Evolutionary conservation across 2,113 vertebrate genomes (phyloP), one percentile per base, ranked within the genome.

Genomic region (Atherinomorus stipes): DNA sequence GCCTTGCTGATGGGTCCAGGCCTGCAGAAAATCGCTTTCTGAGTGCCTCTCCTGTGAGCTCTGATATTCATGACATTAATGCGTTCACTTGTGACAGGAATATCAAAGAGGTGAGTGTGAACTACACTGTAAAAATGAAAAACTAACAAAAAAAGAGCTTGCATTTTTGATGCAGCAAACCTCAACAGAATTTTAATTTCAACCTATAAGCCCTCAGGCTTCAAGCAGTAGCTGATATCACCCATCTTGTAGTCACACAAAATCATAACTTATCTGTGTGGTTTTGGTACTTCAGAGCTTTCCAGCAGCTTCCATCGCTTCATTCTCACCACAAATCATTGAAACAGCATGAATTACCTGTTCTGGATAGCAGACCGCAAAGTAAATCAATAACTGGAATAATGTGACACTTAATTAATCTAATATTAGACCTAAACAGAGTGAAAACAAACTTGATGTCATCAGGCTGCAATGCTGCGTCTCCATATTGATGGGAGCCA

Each of bases 31-130:
- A 77, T 21, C 22, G 68, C 71, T 74, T 58, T 61, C 53, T 4
- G 51, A 83, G 61, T 1, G 75, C 34, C 26, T 67, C 63, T 78
- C 61, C 74, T 80, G 23, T 34, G 52, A 67, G 72, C 61, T 31
- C 52, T 57, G 61, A 82, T 85, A 86, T 84, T 80, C n/a, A 3
- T 71, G 77, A 80, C 54, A 78, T 78, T 85, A 81, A 76, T 74
- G 62, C 19, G 21, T 74, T 71, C 62, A 53, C 70, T 51, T 56
- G 57, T 81, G 75, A 86, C 57, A 68, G 56, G 73, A 90, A 89
- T 88, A 79, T 84, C 71, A 85, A 89, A 73, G 51, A 86, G 73
- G 63, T 56, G 37, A 79, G 76, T 11, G 42, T 45, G 45, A 72
- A 49, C 40, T 52, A 28, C 53, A 65, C 62, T 37, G 50, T 66